phyloP scores from a whole-genome alignment of 2,888 invertebrate species.

The Brenthis daphne region DNA sequence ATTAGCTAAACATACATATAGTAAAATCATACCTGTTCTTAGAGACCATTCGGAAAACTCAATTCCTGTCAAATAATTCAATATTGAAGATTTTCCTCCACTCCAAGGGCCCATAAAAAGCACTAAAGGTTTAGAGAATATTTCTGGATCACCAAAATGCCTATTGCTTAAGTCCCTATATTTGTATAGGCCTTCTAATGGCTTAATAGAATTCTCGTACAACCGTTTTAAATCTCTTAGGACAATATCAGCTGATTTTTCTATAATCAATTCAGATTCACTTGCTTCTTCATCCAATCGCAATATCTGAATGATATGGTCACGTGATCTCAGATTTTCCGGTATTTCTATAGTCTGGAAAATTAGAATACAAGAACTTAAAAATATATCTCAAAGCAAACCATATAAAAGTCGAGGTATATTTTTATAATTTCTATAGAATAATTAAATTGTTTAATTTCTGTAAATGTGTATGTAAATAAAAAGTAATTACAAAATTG shows the following conservation, averaged over 20 bases:
- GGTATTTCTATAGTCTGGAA: slow-evolving; percentile 88
- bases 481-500: neutral
- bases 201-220: slow-evolving; percentile 93
- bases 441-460: no score
- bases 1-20: neutral
- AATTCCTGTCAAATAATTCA: slow-evolving; percentile 94
- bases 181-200: slow-evolving; percentile 94
- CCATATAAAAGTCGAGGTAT: no score
- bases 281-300: slow-evolving; percentile 89
- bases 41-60: slow-evolving; percentile 92
- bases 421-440: no score
- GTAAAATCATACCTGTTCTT: slow-evolving; percentile 87
- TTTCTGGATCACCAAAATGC: slow-evolving; percentile 96
- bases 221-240: slow-evolving; percentile 92
- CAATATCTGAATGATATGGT: slow-evolving; percentile 90
- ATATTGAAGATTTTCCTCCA: slow-evolving; percentile 96
- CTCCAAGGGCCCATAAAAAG: slow-evolving; percentile 98
- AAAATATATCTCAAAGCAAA: no score
- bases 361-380: no score
- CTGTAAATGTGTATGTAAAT: no score
- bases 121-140: slow-evolving; percentile 95
- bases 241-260: slow-evolving; percentile 88
- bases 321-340: slow-evolving; percentile 88
- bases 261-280: slow-evolving; percentile 86
- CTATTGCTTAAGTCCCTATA: slow-evolving; percentile 92